Conservation (phyloP, 2,888 invertebrate genomes). For the Trissolcus japonicus region DNA sequence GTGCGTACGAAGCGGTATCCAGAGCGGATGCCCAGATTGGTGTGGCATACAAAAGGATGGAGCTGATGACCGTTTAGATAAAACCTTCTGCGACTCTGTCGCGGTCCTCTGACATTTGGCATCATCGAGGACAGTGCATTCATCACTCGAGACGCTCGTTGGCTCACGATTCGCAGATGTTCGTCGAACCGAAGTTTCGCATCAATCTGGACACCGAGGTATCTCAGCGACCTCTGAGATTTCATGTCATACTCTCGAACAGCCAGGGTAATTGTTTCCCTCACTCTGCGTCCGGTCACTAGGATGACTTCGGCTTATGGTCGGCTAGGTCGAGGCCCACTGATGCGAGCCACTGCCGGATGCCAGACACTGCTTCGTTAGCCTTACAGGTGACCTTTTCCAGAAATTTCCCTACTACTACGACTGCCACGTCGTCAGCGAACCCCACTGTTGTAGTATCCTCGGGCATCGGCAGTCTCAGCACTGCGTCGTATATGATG, state of each 20-base stretch:
- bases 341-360: slow-evolving; percentile 4
- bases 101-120: slow-evolving; percentile 25
- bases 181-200: slow-evolving; percentile 25
- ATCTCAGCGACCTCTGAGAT: slow-evolving; percentile 21
- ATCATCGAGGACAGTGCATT: slow-evolving; percentile 10
- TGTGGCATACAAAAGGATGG: too few relatives aligned
- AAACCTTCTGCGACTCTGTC: slow-evolving; percentile 30
- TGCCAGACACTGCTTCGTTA: not conserved
- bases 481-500: too few relatives aligned
- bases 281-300: slow-evolving; percentile 27
- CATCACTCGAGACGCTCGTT: not conserved
- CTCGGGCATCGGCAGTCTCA: too few relatives aligned
- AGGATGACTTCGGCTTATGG: slow-evolving; percentile 49
- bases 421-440: slow-evolving; percentile 1
- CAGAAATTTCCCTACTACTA: not conserved
- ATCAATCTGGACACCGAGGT: slow-evolving; percentile 56
- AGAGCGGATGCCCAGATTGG: slow-evolving; percentile 21
- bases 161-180: slow-evolving; percentile 9
- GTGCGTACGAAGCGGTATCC: not conserved
- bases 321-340: slow-evolving; percentile 36
- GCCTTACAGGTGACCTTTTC: not conserved
- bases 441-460: too few relatives aligned
- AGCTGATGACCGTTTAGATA: slow-evolving; percentile 29
- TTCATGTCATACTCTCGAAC: not conserved
- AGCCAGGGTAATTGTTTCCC: slow-evolving; percentile 32